Conservation (phyloP, 1,140 invertebrate genomes). For the Drosophila murphyi region DNA sequence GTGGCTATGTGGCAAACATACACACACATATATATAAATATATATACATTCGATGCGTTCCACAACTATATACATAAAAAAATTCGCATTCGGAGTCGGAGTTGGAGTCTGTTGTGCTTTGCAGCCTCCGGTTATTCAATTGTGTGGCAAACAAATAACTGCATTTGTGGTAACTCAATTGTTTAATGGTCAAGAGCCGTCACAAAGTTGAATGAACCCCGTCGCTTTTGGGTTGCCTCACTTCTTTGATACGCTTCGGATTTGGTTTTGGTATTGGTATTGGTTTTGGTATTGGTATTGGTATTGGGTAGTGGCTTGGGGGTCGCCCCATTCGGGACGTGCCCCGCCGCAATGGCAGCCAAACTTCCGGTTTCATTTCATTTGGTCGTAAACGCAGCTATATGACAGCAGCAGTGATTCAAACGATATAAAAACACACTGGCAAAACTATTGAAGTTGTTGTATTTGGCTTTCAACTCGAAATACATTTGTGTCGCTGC, state of each 20-base stretch:
- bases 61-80: neutral
- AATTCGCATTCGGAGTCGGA: neutral
- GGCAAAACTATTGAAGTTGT: slow-evolving; percentile 39
- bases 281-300: neutral
- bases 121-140: slow-evolving; percentile 33
- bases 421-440: slow-evolving; percentile 36
- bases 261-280: slow-evolving; percentile 9
- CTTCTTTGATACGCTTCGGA: slow-evolving; percentile 18
- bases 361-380: slow-evolving; percentile 55
- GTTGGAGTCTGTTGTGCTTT: neutral
- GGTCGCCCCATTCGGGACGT: slow-evolving; percentile 28
- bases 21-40: too few species aligned
- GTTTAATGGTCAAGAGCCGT: slow-evolving; percentile 41
- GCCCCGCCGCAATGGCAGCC: slow-evolving; percentile 40
- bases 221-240: slow-evolving; percentile 1
- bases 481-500: slow-evolving; percentile 33
- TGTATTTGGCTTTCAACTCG: slow-evolving; percentile 38
- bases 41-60: slow-evolving; percentile 2
- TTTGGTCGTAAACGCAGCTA: slow-evolving; percentile 38
- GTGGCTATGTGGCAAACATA: slow-evolving; percentile 2
- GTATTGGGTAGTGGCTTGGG: neutral
- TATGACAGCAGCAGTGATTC: slow-evolving; percentile 23
- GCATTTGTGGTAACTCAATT: slow-evolving; percentile 34
- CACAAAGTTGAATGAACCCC: slow-evolving; percentile 40
- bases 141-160: slow-evolving; percentile 13